Conservation (phyloP, 1,140 invertebrate species). For the Cheumatopsyche charites region DNA sequence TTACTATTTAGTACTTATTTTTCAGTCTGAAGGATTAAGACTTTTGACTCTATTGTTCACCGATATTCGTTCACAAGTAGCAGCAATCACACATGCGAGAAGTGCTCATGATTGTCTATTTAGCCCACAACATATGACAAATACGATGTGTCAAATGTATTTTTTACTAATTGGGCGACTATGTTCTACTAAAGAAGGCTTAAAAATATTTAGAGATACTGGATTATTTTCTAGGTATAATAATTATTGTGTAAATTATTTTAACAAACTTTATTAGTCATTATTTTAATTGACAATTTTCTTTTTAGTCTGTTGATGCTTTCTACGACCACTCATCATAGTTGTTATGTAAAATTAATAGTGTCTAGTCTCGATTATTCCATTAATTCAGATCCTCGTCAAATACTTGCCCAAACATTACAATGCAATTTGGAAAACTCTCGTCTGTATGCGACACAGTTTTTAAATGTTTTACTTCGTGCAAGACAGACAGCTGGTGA, state of each 20-base stretch:
- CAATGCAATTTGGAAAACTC: conserved; percentile 72
- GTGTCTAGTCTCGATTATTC: conserved; percentile 89
- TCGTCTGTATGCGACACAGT: conserved; percentile 88
- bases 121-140: conserved; percentile 84
- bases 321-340: conserved; percentile 82
- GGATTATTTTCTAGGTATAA: conserved; percentile 76
- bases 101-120: conserved; percentile 87
- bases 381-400: conserved; percentile 71
- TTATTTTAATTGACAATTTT: conserved; percentile 12
- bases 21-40: conserved; percentile 63
- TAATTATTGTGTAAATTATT: neutral
- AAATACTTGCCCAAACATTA: conserved; percentile 74
- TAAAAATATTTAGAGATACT: conserved; percentile 75
- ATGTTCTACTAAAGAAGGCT: conserved; percentile 75
- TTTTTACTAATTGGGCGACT: conserved; percentile 91
- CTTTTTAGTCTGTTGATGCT: conserved; percentile 75
- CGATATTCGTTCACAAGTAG: conserved; percentile 80
- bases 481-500: conserved; percentile 65
- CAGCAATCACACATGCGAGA: conserved; percentile 72
- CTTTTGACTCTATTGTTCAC: conserved; percentile 78
- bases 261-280: neutral
- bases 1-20: conserved; percentile 31
- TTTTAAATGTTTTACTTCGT: conserved; percentile 83
- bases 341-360: conserved; percentile 91
- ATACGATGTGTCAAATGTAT: conserved; percentile 90